Conservation (phyloP, 2,797 vertebrate species). For the Xenentodon cancila region DNA sequence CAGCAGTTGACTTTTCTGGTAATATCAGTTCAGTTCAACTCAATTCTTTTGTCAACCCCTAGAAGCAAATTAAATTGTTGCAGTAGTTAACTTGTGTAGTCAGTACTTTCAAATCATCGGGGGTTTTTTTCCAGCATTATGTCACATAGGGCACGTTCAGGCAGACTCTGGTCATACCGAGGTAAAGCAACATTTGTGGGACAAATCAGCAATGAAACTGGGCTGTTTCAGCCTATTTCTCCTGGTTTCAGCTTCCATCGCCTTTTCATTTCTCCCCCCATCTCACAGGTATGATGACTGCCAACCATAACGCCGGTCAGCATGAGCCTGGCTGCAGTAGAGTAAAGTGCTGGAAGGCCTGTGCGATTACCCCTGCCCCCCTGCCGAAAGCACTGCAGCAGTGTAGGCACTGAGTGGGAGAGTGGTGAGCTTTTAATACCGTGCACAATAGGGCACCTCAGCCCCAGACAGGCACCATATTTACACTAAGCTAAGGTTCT, state of each 20-base stretch:
- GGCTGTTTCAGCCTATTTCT: constrained; percentile 70
- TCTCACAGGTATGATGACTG: constrained; percentile 75
- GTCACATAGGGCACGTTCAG: constrained; percentile 41
- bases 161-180: constrained; percentile 52
- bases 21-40: too few species aligned
- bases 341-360: constrained; percentile 71
- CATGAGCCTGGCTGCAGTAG: constrained; percentile 61
- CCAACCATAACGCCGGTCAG: constrained; percentile 73
- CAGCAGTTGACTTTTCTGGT: too few species aligned
- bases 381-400: constrained; percentile 62
- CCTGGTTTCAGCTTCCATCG: constrained; percentile 67
- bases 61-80: too few species aligned
- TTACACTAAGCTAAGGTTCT: constrained; percentile 77
- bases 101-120: too few species aligned
- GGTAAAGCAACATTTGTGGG: constrained; percentile 63
- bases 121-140: constrained; percentile 29
- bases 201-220: constrained; percentile 65
- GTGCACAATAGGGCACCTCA: constrained; percentile 79
- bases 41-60: too few species aligned
- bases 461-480: constrained; percentile 78
- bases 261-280: constrained; percentile 68
- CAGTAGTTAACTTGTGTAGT: too few species aligned
- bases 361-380: constrained; percentile 70
- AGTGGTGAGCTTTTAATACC: constrained; percentile 80
- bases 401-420: constrained; percentile 69